phyloP scores from a whole-genome alignment of 1,140 invertebrate genomes.

The Luehdorfia chinensis region DNA sequence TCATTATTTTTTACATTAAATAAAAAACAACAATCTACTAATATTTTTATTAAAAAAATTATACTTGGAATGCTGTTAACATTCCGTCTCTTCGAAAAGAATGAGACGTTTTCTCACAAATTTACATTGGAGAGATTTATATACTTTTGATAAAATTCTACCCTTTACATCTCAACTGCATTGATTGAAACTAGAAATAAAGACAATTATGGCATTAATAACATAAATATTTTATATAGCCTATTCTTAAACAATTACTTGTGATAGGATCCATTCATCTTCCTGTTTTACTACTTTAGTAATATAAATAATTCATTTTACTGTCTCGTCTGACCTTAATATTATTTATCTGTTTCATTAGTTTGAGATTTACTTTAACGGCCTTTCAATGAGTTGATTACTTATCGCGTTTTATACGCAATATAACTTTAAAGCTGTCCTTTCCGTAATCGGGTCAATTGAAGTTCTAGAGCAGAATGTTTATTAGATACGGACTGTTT shows the following conservation, averaged over 20 bases:
- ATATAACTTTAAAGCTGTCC: conserved; percentile 13
- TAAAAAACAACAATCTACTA: no score
- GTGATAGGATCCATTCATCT: conserved; percentile 9
- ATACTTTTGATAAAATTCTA: not conserved
- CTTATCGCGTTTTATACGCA: conserved; percentile 14
- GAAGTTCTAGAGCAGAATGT: conserved; percentile 1
- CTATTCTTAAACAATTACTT: conserved; percentile 15
- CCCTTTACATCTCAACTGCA: no score
- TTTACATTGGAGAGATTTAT: not conserved
- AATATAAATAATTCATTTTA: conserved; percentile 16
- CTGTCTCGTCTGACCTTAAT: conserved; percentile 1
- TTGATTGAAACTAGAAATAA: no score
- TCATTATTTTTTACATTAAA: not conserved
- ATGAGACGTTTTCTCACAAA: not conserved
- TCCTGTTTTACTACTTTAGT: conserved; percentile 6
- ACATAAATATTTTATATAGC: no score
- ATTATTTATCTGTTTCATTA: conserved; percentile 16
- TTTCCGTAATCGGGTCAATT: conserved; percentile 6
- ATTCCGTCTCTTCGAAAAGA: not conserved
- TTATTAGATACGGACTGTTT: not conserved
- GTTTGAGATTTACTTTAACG: conserved; percentile 13
- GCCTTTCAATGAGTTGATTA: conserved; percentile 13
- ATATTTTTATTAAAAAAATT: no score
- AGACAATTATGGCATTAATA: no score
- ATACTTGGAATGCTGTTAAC: no score